Evolutionary conservation across 2,113 vertebrate species (phyloP).

Genomic region (Ammodytes marinus): DNA sequence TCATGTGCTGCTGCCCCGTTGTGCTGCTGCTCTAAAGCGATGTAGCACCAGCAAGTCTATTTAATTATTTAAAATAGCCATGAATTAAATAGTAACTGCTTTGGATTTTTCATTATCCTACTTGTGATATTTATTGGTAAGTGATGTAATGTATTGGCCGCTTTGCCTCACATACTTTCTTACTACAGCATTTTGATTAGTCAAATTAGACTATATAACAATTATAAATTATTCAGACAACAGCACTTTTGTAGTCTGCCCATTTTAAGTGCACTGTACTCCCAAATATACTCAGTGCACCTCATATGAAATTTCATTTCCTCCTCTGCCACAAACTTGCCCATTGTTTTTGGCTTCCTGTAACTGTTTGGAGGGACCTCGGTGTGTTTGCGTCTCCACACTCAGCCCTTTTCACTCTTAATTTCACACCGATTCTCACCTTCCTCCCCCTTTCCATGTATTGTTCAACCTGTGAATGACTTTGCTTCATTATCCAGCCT

Average conservation of each 20-base stretch:
- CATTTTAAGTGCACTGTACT: slow-evolving; percentile 31
- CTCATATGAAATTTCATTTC: slow-evolving; percentile 30
- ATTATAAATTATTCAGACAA: slow-evolving; percentile 70
- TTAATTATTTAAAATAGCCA: slow-evolving; percentile 68
- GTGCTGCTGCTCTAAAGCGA: slow-evolving; percentile 38
- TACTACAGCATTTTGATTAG: slow-evolving; percentile 58
- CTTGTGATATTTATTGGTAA: slow-evolving; percentile 52
- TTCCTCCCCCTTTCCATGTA: slow-evolving; percentile 59
- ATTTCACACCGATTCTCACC: slow-evolving; percentile 52
- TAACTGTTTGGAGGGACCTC: slow-evolving; percentile 30
- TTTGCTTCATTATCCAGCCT: slow-evolving; percentile 49
- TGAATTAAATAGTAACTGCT: slow-evolving; percentile 63
- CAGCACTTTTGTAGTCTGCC: slow-evolving; percentile 22
- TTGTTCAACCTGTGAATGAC: slow-evolving; percentile 66
- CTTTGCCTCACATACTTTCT: slow-evolving; percentile 24
- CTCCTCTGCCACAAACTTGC: slow-evolving; percentile 18
- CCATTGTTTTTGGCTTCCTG: slow-evolving; percentile 72
- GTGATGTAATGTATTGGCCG: slow-evolving; percentile 53
- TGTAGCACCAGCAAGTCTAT: slow-evolving; percentile 48
- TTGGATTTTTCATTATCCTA: slow-evolving; percentile 52
- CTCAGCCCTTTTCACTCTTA: slow-evolving; percentile 20
- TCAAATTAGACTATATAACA: slow-evolving; percentile 59
- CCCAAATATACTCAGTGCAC: background rate
- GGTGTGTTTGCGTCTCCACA: slow-evolving; percentile 29
- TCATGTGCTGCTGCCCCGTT: slow-evolving; percentile 35